A percentile compares a stretch with the other conserved stretches of the same genome.
phyloP scores from a whole-genome alignment of 2,797 vertebrate genomes.

The Pseudomugil gertrudae region DNA sequence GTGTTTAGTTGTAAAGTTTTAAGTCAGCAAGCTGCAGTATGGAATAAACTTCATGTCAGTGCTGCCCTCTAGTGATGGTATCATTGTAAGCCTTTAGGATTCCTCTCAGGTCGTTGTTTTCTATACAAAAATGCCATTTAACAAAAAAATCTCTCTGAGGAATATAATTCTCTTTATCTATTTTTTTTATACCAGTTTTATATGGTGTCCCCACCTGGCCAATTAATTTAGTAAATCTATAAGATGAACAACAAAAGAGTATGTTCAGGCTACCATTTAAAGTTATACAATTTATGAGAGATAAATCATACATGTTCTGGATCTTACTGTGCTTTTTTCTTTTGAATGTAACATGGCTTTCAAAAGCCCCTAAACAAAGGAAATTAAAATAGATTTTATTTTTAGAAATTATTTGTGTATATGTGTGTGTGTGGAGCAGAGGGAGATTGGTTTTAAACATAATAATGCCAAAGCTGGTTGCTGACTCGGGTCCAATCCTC shows the following conservation, averaged over 20 bases:
- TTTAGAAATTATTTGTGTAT: background rate
- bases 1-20: background rate
- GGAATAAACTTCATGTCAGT: conserved; percentile 6
- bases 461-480: conserved; percentile 26
- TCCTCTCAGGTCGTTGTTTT: background rate
- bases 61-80: conserved; percentile 74
- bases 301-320: background rate
- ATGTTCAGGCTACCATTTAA: background rate
- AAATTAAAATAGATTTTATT: conserved; percentile 20
- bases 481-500: conserved; percentile 37
- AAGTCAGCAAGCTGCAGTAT: background rate
- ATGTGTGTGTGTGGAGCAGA: background rate
- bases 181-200: too few species aligned
- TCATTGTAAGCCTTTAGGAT: background rate
- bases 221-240: background rate
- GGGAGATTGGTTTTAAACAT: conserved; percentile 26
- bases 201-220: too few species aligned
- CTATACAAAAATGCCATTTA: background rate
- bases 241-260: background rate
- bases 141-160: too few species aligned
- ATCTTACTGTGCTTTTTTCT: background rate
- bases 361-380: conserved; percentile 17
- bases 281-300: background rate
- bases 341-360: conserved; percentile 6
- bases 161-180: too few species aligned